Base-by-base conservation (phyloP, 2,888 invertebrate genomes). In the Globia sparganii region DNA sequence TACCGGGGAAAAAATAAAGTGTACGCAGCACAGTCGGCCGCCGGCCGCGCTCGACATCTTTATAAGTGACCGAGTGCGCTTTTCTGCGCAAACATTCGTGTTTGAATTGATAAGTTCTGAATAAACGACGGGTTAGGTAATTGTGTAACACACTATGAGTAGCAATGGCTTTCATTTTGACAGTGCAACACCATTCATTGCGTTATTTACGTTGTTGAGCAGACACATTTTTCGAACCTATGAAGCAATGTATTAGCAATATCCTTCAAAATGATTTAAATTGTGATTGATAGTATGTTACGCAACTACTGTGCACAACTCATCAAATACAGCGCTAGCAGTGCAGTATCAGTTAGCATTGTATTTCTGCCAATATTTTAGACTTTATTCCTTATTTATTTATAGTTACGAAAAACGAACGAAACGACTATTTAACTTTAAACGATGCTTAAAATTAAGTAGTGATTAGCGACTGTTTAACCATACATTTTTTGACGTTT, bases 1-100 rank as follows among this genome's bases (percentile, higher is more conserved):
- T 95, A 92, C 95, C 88, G 91, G 92, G 93, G 94, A 94, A 94
- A 95, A 96, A 96, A 96, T 95, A 95, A 94, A 96, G 92, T 92
- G 93, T 80, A 92, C 90, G 90, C 90, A 89, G 91, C 90, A 88
- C 88, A 90, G 88, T 2, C 88, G 84, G 89, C 86, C 91, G 87
- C 43, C 88, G 84, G 89, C 88, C 88, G 86, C 90, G 89, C 89
- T 85, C 90, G 93, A 93, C 93, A 93, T 94, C 94, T 95, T 94
- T 95, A 94, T 94, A 94, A 92, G 92, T 91, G 92, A 89, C 83
- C 78, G 79, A 77, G 85, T 81, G 82, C 81, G 87, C 82, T 90
- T 89, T 89, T 80, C 78, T 86, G 87, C 85, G 84, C 83, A 81
- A 75, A 78, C 74, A 70, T 78, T 75, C 49, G 58, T 70, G 74